phyloP scores from a whole-genome alignment of 2,888 invertebrate species.

The Ormyrus thymus region DNA sequence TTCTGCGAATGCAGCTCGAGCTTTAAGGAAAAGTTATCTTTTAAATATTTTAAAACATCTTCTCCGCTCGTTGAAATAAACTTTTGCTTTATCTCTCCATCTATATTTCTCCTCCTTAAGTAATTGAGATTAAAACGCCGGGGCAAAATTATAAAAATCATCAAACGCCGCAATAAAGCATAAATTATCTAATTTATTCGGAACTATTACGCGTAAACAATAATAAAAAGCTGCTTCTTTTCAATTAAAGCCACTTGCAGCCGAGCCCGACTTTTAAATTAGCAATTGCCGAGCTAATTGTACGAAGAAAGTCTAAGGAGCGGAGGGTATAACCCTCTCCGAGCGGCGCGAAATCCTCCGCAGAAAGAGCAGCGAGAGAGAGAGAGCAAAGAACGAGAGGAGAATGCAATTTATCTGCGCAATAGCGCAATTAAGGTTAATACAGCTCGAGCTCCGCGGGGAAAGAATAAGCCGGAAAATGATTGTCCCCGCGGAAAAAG shows the following conservation, averaged over 20 bases:
- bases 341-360: slow-evolving; percentile 1
- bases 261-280: slow-evolving; percentile 29
- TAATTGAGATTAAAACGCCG: not conserved
- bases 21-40: too few relatives aligned
- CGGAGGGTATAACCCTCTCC: slow-evolving; percentile 14
- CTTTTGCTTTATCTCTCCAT: not conserved
- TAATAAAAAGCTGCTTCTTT: slow-evolving; percentile 4
- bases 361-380: slow-evolving; percentile 1
- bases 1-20: too few relatives aligned
- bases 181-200: too few relatives aligned
- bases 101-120: not conserved
- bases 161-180: not conserved
- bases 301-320: slow-evolving; percentile 13
- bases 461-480: slow-evolving; percentile 46
- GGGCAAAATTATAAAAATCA: not conserved
- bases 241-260: slow-evolving; percentile 30
- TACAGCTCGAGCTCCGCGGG: slow-evolving; percentile 9
- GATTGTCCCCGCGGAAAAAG: slow-evolving; percentile 16
- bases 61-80: not conserved
- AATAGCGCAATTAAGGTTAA: slow-evolving; percentile 47
- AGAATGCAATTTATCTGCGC: slow-evolving; percentile 28
- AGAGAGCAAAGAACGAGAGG: not conserved
- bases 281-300: slow-evolving; percentile 54
- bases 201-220: not conserved
- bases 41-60: too few relatives aligned